A percentile compares a stretch with the other conserved stretches of the same genome.
Evolutionary conservation across 2,888 invertebrate species (phyloP).

Genomic region (Phymatocera aterrima): DNA sequence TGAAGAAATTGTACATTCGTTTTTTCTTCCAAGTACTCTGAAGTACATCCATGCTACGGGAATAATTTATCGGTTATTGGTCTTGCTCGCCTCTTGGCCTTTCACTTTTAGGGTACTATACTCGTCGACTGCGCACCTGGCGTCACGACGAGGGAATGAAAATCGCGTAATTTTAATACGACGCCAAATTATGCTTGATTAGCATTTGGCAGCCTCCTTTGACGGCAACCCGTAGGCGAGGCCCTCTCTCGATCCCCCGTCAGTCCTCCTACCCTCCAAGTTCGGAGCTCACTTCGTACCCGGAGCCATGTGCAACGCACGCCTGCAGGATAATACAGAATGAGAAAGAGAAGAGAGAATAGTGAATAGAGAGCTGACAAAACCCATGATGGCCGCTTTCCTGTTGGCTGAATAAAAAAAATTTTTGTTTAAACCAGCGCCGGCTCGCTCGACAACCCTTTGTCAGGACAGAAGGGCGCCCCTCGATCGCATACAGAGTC

Average conservation of each 20-base stretch:
- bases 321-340: slow-evolving; percentile 20
- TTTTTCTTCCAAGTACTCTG: no score
- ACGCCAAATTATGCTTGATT: slow-evolving; percentile 55
- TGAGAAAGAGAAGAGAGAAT: background rate
- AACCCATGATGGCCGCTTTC: slow-evolving; percentile 46
- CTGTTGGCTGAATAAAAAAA: slow-evolving; percentile 49
- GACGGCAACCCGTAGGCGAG: slow-evolving; percentile 13
- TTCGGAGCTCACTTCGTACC: background rate
- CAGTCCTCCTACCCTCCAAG: slow-evolving; percentile 4
- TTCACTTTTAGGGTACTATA: background rate
- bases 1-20: no score
- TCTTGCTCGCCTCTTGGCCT: background rate
- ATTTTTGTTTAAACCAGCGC: slow-evolving; percentile 54
- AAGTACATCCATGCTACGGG: no score
- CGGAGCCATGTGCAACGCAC: slow-evolving; percentile 7
- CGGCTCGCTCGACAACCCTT: slow-evolving; percentile 44
- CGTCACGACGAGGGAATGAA: background rate
- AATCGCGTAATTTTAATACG: slow-evolving; percentile 24
- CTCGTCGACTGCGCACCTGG: slow-evolving; percentile 1
- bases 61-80: background rate
- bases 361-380: slow-evolving; percentile 42
- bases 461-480: slow-evolving; percentile 64
- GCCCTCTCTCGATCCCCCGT: background rate
- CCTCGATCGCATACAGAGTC: slow-evolving; percentile 49
- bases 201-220: slow-evolving; percentile 53